These are phyloP conservation scores for Chaetorhynchus papuensis DNA, from an alignment of 2,113 vertebrate species.

Conservation along the genomic window DNA sequence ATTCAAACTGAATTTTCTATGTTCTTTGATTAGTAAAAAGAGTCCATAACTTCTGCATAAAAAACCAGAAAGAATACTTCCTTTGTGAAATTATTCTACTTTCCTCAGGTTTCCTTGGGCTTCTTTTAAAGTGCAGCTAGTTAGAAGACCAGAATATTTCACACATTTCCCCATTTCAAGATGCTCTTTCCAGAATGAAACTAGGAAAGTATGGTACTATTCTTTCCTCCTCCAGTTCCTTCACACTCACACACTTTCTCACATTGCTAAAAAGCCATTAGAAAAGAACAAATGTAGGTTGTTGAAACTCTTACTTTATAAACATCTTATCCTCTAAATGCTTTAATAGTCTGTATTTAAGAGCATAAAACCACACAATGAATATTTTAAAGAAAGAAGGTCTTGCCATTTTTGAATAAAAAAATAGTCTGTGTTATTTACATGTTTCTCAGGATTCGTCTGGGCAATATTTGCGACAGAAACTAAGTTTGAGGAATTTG, in stretches of 20 bases:
- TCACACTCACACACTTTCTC: neutral
- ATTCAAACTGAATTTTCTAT: conserved; percentile 47
- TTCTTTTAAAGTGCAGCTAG: neutral
- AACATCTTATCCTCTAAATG: neutral
- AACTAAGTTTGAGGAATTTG: neutral
- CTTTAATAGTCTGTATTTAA: neutral
- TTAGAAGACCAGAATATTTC: neutral
- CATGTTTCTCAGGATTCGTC: neutral
- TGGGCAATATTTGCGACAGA: neutral
- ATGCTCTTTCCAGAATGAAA: neutral
- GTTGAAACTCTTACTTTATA: neutral
- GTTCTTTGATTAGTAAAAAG: conserved; percentile 40
- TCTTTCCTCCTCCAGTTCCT: neutral
- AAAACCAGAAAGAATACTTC: neutral
- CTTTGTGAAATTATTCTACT: conserved; percentile 36
- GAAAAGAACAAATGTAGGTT: neutral
- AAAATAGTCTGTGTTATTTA: neutral
- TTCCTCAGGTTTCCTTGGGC: neutral
- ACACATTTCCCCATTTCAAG: neutral
- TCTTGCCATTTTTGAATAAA: fast-evolving
- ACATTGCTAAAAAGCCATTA: neutral
- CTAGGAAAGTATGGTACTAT: neutral
- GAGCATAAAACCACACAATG: neutral
- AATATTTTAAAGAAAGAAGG: neutral
- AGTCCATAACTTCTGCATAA: neutral